Percentiles rank a stretch among this genome's conserved stretches.
Conservation (phyloP, 2,113 vertebrate genomes). For the Irena cyanogastra region DNA sequence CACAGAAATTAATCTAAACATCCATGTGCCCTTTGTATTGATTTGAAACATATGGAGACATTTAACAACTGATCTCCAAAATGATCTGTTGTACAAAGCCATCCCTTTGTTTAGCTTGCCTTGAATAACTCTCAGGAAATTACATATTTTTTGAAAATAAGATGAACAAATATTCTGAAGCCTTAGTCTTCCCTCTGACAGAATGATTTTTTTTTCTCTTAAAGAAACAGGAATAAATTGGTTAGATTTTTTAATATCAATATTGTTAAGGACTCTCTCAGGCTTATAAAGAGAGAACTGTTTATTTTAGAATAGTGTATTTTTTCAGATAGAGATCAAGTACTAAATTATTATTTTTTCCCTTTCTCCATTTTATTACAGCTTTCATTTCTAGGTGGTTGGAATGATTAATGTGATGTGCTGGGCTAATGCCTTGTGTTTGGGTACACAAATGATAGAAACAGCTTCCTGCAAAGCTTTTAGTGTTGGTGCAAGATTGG, state of each 20-base stretch:
- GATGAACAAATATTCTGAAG: background rate
- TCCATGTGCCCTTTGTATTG: background rate
- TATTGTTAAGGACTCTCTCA: background rate
- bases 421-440: slow-evolving; percentile 58
- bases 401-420: slow-evolving; percentile 65
- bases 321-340: slow-evolving; percentile 56
- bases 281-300: background rate
- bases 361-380: background rate
- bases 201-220: background rate
- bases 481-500: slow-evolving; percentile 42
- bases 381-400: slow-evolving; percentile 46
- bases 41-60: slow-evolving; percentile 21
- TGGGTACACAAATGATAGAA: slow-evolving; percentile 65
- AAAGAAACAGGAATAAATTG: background rate
- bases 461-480: slow-evolving; percentile 56
- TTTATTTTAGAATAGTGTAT: background rate
- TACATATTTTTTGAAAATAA: background rate
- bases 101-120: background rate
- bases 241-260: background rate
- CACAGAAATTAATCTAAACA: background rate
- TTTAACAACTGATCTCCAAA: slow-evolving; percentile 12
- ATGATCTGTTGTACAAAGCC: background rate
- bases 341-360: slow-evolving; percentile 51
- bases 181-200: background rate
- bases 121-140: background rate